Evolutionary conservation across 1,140 invertebrate genomes (phyloP).

Genomic region (Drosophila nikananu): DNA sequence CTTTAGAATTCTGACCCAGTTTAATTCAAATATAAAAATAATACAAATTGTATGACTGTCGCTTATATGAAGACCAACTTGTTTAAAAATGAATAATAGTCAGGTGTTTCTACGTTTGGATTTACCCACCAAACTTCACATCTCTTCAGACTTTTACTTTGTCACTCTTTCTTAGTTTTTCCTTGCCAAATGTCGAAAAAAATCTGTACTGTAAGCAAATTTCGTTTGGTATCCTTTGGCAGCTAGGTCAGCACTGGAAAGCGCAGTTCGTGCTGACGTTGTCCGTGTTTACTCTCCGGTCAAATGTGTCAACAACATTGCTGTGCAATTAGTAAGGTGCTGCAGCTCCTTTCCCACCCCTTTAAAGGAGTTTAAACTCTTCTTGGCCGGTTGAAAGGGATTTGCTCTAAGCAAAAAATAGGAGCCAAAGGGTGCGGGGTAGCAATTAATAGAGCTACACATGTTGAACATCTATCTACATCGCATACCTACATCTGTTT

Average conservation of each 20-base stretch:
- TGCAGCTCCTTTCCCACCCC: slow-evolving; percentile 4
- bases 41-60: too few species aligned
- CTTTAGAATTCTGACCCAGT: neutral
- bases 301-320: slow-evolving; percentile 65
- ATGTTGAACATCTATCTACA: slow-evolving; percentile 48
- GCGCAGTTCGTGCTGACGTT: slow-evolving; percentile 41
- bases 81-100: too few species aligned
- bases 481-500: slow-evolving; percentile 38
- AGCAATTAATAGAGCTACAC: slow-evolving; percentile 54
- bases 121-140: neutral
- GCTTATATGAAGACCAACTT: too few species aligned
- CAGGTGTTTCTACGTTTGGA: neutral
- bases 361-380: neutral
- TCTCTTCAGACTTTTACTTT: slow-evolving; percentile 7
- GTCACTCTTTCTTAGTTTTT: slow-evolving; percentile 2
- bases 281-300: slow-evolving; percentile 40
- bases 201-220: slow-evolving; percentile 30
- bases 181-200: slow-evolving; percentile 19
- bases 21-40: neutral
- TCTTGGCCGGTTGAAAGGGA: neutral
- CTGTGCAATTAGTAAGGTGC: slow-evolving; percentile 56
- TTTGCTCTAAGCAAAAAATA: slow-evolving; percentile 25
- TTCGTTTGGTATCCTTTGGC: slow-evolving; percentile 41
- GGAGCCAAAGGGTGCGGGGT: neutral
- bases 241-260: slow-evolving; percentile 49